Percentiles rank a stretch among this genome's conserved stretches.
These are phyloP conservation scores for Himalopsyche anomala DNA, from an alignment of 2,888 invertebrate species.

Conservation along the genomic window DNA sequence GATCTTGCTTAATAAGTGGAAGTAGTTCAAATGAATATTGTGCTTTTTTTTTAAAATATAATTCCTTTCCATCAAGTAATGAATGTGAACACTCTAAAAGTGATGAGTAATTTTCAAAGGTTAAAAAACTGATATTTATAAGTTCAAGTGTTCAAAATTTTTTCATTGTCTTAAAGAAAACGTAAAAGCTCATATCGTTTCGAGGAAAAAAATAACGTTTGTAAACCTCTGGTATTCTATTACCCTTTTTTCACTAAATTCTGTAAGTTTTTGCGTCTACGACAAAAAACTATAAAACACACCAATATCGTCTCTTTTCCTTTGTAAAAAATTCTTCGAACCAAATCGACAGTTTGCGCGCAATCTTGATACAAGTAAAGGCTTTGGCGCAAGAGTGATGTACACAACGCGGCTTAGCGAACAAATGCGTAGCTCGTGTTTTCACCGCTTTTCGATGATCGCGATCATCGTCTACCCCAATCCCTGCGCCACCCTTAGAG, in stretches of 20 bases:
- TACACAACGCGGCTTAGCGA: slow-evolving; percentile 52
- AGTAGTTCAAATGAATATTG: too few relatives aligned
- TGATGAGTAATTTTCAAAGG: too few relatives aligned
- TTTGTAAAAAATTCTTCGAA: slow-evolving; percentile 39
- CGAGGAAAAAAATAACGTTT: background rate
- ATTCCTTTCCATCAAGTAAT: too few relatives aligned
- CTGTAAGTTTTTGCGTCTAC: background rate
- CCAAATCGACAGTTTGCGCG: slow-evolving; percentile 48
- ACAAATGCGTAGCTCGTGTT: slow-evolving; percentile 52
- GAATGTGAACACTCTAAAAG: too few relatives aligned
- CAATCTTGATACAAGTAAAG: slow-evolving; percentile 49
- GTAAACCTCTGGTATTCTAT: background rate
- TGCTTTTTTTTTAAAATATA: too few relatives aligned
- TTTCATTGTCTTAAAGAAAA: too few relatives aligned
- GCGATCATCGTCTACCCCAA: slow-evolving; percentile 16
- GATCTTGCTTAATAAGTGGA: too few relatives aligned
- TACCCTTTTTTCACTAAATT: background rate
- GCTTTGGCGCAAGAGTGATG: slow-evolving; percentile 57
- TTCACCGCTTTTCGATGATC: slow-evolving; percentile 38
- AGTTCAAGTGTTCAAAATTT: too few relatives aligned
- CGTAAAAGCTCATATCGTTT: too few relatives aligned
- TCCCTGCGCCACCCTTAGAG: slow-evolving; percentile 10
- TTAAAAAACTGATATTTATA: too few relatives aligned
- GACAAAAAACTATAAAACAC: slow-evolving; percentile 25
- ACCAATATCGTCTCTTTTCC: slow-evolving; percentile 10